Percentiles rank a stretch among this genome's conserved stretches.
Evolutionary conservation across 2,797 vertebrate genomes (phyloP).

Genomic region (Enteromius argenteus): DNA sequence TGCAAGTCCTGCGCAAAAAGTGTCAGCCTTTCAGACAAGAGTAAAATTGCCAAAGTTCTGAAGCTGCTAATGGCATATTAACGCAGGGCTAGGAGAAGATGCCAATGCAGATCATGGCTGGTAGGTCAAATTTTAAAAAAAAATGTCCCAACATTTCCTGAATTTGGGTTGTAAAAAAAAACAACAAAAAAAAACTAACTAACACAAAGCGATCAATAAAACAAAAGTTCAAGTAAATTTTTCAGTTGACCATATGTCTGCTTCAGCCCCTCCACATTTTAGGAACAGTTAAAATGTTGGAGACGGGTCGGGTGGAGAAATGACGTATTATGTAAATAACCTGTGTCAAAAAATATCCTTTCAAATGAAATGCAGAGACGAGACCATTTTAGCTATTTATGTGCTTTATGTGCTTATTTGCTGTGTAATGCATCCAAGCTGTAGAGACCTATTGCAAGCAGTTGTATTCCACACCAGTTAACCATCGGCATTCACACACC

Average conservation of each 20-base stretch:
- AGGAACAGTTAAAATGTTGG: slow-evolving; percentile 14
- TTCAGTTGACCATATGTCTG: neutral
- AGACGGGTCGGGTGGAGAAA: slow-evolving; percentile 27
- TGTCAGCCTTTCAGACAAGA: too few relatives aligned
- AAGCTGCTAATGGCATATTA: too few relatives aligned
- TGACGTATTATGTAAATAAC: slow-evolving; percentile 29
- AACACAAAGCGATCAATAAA: neutral
- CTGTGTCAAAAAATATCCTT: slow-evolving; percentile 28
- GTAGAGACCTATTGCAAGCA: slow-evolving; percentile 34
- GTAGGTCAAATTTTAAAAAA: too few relatives aligned
- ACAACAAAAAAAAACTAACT: too few relatives aligned
- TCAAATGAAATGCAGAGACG: slow-evolving; percentile 37
- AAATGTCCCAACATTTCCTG: too few relatives aligned
- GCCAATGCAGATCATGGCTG: too few relatives aligned
- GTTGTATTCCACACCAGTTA: slow-evolving; percentile 33
- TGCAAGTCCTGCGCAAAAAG: too few relatives aligned
- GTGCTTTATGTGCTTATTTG: slow-evolving; percentile 25
- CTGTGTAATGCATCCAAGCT: slow-evolving; percentile 40
- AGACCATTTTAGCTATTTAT: slow-evolving; percentile 29
- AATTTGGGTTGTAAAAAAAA: too few relatives aligned
- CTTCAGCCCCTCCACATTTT: slow-evolving; percentile 1
- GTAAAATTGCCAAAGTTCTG: too few relatives aligned
- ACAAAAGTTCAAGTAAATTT: neutral
- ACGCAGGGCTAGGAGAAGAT: too few relatives aligned
- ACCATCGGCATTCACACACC: slow-evolving; percentile 43